Conservation (phyloP, 1,140 invertebrate species). For the Nasonia vitripennis region DNA sequence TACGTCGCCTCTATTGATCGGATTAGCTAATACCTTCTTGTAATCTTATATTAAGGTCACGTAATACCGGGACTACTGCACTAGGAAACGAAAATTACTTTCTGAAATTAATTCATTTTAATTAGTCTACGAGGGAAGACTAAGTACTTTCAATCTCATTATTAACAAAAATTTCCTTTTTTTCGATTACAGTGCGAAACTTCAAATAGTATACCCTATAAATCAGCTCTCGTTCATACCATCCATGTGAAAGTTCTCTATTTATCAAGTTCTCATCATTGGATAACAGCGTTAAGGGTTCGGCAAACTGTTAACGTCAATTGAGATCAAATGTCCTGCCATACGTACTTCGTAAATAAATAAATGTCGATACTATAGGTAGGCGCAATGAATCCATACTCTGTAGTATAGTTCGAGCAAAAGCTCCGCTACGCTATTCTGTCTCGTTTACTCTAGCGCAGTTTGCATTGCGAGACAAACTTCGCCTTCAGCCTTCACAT, state of each 20-base stretch:
- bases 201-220: no score
- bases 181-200: no score
- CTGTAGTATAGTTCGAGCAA: background rate
- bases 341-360: no score
- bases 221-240: no score
- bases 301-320: no score
- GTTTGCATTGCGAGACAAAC: background rate
- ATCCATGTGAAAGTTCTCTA: no score
- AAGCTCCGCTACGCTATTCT: background rate
- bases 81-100: background rate
- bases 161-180: no score
- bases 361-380: no score
- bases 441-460: background rate
- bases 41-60: conserved; percentile 26
- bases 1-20: conserved; percentile 10
- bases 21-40: conserved; percentile 17
- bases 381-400: no score
- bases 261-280: no score
- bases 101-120: background rate
- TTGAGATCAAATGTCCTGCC: no score
- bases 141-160: background rate
- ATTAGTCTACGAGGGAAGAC: background rate
- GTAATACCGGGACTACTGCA: background rate
- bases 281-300: no score
- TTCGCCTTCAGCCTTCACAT: background rate